phyloP scores from a whole-genome alignment of 1,140 invertebrate species.

The Atta cephalotes region DNA sequence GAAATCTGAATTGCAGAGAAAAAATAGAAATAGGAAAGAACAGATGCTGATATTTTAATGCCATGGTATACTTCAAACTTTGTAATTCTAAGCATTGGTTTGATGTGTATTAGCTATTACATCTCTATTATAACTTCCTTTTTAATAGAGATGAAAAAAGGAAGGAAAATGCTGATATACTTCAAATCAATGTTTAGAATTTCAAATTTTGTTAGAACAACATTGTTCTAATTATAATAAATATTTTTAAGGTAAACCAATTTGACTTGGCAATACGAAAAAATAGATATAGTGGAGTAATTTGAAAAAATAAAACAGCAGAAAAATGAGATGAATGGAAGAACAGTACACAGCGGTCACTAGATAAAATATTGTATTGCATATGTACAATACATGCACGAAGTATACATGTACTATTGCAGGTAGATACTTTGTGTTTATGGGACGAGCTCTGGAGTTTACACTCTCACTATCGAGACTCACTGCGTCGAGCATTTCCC shows the following conservation, averaged over 20 bases:
- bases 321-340: background rate
- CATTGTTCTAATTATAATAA: background rate
- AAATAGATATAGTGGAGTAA: conserved; percentile 20
- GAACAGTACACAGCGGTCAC: conserved; percentile 43
- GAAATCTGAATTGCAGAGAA: background rate
- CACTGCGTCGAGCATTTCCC: conserved; percentile 49
- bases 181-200: no score
- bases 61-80: no score
- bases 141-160: no score
- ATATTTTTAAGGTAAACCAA: conserved; percentile 28
- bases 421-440: conserved; percentile 59
- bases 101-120: no score
- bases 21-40: background rate
- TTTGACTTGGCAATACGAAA: conserved; percentile 28
- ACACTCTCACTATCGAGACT: conserved; percentile 66
- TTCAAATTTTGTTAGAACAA: no score
- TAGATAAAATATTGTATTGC: conserved; percentile 65
- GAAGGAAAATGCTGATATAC: no score
- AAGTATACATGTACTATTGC: conserved; percentile 10
- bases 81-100: no score
- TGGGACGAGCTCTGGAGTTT: conserved; percentile 36
- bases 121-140: no score
- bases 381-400: background rate
- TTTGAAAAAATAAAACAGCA: conserved; percentile 1
- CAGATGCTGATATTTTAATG: background rate